Evolutionary conservation across 2,797 vertebrate genomes (phyloP).

Genomic region (Knipowitschia caucasica): DNA sequence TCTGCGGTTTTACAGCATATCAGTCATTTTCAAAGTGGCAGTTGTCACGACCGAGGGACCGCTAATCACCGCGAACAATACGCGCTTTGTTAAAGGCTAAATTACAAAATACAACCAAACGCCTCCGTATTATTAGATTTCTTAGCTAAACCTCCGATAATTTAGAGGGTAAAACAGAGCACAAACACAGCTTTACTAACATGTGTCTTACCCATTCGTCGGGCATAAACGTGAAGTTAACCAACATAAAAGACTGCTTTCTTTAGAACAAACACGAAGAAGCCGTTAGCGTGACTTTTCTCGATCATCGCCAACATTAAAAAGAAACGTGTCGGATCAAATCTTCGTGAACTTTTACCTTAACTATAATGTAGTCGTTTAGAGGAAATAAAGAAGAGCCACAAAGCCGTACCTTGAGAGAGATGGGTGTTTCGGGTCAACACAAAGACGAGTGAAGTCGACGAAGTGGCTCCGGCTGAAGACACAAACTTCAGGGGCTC

Average conservation of each 20-base stretch:
- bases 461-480: background rate
- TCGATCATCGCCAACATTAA: background rate
- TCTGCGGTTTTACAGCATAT: too few relatives aligned
- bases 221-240: background rate
- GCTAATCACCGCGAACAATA: slow-evolving; percentile 42
- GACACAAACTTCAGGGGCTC: background rate
- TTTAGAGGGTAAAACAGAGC: slow-evolving; percentile 13
- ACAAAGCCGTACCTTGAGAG: background rate
- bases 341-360: background rate
- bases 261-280: background rate
- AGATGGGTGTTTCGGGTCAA: background rate
- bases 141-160: background rate
- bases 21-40: background rate
- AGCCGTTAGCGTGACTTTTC: background rate
- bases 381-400: background rate
- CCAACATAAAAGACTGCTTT: background rate
- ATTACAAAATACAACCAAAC: slow-evolving; percentile 20
- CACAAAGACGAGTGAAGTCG: background rate
- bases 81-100: slow-evolving; percentile 32
- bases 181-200: background rate
- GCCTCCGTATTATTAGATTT: slow-evolving; percentile 9
- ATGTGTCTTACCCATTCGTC: background rate
- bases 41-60: slow-evolving; percentile 14
- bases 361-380: too few relatives aligned
- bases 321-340: background rate